Conservation (phyloP, 2,113 vertebrate genomes). For the Alligator sinensis region DNA sequence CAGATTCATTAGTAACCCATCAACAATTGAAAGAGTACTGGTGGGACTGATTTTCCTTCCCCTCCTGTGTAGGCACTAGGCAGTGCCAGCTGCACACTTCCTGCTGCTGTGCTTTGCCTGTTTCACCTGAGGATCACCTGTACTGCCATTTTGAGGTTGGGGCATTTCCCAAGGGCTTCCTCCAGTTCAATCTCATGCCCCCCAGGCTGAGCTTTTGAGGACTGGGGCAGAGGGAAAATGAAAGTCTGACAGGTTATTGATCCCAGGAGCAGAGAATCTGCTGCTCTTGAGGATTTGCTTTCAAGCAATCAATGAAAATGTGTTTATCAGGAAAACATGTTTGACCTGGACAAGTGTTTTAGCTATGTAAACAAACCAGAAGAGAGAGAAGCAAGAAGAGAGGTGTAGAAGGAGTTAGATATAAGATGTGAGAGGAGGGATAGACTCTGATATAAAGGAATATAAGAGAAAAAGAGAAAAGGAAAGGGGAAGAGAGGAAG, state of each 20-base stretch:
- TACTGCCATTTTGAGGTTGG: neutral
- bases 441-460: neutral
- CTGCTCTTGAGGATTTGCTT: slow-evolving; percentile 36
- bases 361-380: slow-evolving; percentile 38
- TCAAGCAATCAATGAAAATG: slow-evolving; percentile 66
- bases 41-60: neutral
- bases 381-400: neutral
- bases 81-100: neutral
- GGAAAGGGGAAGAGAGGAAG: neutral
- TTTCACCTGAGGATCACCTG: neutral
- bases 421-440: neutral
- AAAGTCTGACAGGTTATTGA: neutral
- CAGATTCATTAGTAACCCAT: neutral
- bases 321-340: slow-evolving; percentile 50
- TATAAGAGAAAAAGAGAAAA: neutral
- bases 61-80: neutral
- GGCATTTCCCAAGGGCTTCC: neutral
- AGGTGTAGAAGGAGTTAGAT: neutral
- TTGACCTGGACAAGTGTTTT: slow-evolving; percentile 48
- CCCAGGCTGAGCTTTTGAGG: neutral
- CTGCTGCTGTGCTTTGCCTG: neutral
- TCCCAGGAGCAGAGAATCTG: slow-evolving; percentile 34
- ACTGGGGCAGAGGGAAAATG: neutral
- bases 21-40: neutral
- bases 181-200: neutral